These are phyloP conservation scores for Mythimna ferrago DNA, from an alignment of 2,888 invertebrate species.

Conservation along the genomic window DNA sequence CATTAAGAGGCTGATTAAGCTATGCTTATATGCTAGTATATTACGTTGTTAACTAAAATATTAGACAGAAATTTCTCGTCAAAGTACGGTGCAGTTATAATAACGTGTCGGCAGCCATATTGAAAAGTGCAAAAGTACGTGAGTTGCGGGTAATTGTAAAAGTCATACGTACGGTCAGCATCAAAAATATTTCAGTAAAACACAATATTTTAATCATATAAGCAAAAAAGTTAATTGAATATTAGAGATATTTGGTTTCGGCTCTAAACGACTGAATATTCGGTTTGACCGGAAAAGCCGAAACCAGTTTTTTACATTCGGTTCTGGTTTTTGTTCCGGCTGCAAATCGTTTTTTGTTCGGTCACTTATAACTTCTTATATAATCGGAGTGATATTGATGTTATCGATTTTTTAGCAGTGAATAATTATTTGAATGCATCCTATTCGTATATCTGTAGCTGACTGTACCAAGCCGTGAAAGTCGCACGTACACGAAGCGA, in stretches of 20 bases:
- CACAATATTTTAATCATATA: no score
- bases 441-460: neutral
- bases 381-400: no score
- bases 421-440: neutral
- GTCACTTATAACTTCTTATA: no score
- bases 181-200: neutral
- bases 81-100: conserved; percentile 5
- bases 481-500: conserved; percentile 6
- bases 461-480: conserved; percentile 7
- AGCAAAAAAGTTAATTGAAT: no score
- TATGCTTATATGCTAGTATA: neutral
- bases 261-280: no score
- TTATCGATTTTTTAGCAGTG: neutral
- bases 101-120: conserved; percentile 38
- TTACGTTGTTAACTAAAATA: neutral
- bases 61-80: neutral
- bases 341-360: no score
- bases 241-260: no score
- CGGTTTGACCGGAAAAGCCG: no score
- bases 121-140: conserved; percentile 24
- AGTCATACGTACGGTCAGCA: neutral
- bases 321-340: no score
- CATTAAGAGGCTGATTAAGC: no score
- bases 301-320: no score
- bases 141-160: neutral